phyloP scores from a whole-genome alignment of 2,888 invertebrate genomes.

The Lamproptera curius region DNA sequence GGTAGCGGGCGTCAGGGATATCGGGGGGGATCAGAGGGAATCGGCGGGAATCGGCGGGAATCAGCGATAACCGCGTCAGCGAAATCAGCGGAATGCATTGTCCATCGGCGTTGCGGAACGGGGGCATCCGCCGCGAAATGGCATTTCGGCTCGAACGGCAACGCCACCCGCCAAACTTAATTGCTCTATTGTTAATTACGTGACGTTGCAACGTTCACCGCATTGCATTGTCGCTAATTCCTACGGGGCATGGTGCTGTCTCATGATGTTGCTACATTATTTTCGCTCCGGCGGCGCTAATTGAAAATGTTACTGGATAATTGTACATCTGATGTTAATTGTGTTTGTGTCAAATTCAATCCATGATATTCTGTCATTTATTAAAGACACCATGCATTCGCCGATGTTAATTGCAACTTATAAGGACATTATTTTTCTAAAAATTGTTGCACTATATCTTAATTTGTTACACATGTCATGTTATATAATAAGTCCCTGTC shows the following conservation, averaged over 20 bases:
- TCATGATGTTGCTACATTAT: slow-evolving; percentile 20
- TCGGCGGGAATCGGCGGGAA: slow-evolving; percentile 38
- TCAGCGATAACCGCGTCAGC: slow-evolving; percentile 65
- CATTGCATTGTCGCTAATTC: slow-evolving; percentile 54
- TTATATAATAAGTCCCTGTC: too few species aligned
- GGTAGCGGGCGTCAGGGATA: slow-evolving; percentile 34
- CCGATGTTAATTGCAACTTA: too few species aligned
- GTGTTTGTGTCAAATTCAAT: too few species aligned
- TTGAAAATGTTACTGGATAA: neutral
- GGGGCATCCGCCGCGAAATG: slow-evolving; percentile 20
- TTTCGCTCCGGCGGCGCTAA: neutral
- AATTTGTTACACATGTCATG: too few species aligned
- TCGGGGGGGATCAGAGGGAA: slow-evolving; percentile 56
- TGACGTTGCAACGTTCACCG: slow-evolving; percentile 66
- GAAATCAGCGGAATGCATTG: slow-evolving; percentile 68
- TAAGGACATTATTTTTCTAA: too few species aligned
- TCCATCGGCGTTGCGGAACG: slow-evolving; percentile 54
- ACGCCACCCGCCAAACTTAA: slow-evolving; percentile 63
- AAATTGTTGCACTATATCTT: too few species aligned
- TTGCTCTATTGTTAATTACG: slow-evolving; percentile 77
- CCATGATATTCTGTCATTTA: too few species aligned
- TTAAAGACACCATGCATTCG: too few species aligned
- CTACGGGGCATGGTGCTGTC: slow-evolving; percentile 50
- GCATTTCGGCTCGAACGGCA: slow-evolving; percentile 47
- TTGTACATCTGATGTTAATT: too few species aligned